Base-by-base conservation (phyloP, 1,140 invertebrate species). In the Plectrocnemia conspersa region DNA sequence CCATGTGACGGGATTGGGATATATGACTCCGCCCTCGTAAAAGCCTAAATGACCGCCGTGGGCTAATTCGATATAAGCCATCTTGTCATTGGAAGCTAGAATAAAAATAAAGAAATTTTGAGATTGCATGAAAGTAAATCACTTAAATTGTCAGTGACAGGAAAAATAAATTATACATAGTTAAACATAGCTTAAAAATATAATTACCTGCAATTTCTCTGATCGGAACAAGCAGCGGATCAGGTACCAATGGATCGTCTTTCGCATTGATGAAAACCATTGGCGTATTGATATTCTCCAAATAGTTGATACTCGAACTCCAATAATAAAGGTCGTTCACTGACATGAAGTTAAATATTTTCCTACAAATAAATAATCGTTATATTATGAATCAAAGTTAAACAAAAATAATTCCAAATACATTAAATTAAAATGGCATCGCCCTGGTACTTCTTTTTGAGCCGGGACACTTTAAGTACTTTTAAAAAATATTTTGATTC, bases 21-120 rank as follows among this genome's bases (percentile, higher is more conserved):
- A 89, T 0, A 92, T 61, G 18, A 87, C 70, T 9, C 88, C 88
- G 4, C 89, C 89, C 72, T 95, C 92, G 68, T 93, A 93, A 69
- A 92, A 95, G 23, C 93, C 93, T 52, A 96, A 73, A 73, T 96
- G 93, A 6, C 93, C 93, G 4, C 92, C 92, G 68, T 95, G 91
- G 13, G 88, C 85, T 2, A 92, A 72, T 65, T 91, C 83, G 19
- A 93, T 75, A 62, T 88, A 91, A 47, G 89, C 74, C 2, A 80
- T 74, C 53, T 88, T 84, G 16, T 80, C 75, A 54, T 81, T 79
- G 10, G 73, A 79, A 59, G 73, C 88, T 91, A 71, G 33, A 82
- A 80, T 56, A 64, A 60, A 44, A 25, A 24, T 35, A 19, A 24
- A 10, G n/a, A 36, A 55, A 15, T 35, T 33, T 35, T 24, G 33